Evolutionary conservation across 1,140 invertebrate genomes (phyloP).

Genomic region (Lepidotrigona ventralis): DNA sequence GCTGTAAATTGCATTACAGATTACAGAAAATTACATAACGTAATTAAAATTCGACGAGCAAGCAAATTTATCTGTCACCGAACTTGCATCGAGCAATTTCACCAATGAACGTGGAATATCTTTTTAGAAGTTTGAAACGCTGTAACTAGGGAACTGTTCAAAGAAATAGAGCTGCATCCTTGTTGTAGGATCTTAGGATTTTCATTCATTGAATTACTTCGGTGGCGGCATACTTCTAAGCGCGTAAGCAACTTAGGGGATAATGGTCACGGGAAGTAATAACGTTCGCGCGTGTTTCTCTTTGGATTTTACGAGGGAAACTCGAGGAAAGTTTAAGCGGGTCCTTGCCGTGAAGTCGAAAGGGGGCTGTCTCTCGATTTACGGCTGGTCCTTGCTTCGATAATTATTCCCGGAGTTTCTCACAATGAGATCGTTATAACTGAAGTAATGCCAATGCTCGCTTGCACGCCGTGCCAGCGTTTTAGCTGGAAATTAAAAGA

Average conservation of each 20-base stretch:
- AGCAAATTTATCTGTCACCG: no score
- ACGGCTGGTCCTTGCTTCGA: not conserved
- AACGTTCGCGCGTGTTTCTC: slow-evolving; percentile 26
- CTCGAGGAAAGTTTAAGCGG: slow-evolving; percentile 51
- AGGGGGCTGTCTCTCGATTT: not conserved
- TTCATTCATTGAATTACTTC: not conserved
- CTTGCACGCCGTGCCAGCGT: not conserved
- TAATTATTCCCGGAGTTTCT: slow-evolving; percentile 10
- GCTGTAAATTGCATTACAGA: no score
- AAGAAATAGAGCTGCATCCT: no score
- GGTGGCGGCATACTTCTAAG: not conserved
- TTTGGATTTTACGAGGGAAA: slow-evolving; percentile 51
- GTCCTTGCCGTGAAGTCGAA: slow-evolving; percentile 13
- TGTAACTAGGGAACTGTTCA: no score
- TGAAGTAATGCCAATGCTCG: slow-evolving; percentile 6
- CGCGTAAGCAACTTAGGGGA: not conserved
- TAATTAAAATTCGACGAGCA: no score
- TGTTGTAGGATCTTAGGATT: no score
- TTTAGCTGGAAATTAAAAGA: not conserved
- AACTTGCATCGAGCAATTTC: no score
- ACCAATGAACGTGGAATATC: no score
- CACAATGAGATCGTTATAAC: slow-evolving; percentile 7
- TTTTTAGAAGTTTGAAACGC: no score
- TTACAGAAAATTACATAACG: no score
- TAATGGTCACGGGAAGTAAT: slow-evolving; percentile 39